Evolutionary conservation across 2,888 invertebrate genomes (phyloP), one percentile per base, ranked within the genome.

Genomic region (Coelogynopora nodosa): DNA sequence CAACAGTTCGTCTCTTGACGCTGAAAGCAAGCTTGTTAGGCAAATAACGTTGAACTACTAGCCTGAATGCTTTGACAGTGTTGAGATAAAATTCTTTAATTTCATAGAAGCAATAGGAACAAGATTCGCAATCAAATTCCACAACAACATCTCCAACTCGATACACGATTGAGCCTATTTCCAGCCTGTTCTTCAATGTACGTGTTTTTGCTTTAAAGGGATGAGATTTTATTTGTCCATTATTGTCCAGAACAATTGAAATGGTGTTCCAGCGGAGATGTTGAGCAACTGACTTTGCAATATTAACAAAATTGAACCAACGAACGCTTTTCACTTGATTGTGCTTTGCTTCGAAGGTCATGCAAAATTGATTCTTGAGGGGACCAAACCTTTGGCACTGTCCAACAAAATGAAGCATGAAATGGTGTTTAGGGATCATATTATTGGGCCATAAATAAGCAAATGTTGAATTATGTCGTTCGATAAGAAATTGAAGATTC

Each of bases 321-420:
- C 28, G 0, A 26, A 0, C 2, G 0, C 30, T 30, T 80, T 86
- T 86, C 28, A 86, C 31, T 26, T 67, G 31, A 0, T 80, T 49
- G 67, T 86, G 80, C 28, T 85, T 85, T 81, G 80, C 74, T 67
- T 85, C 85, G 13, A 85, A 67, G n/a, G 67, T 26, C 74, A 85
- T 86, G 31, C 86, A 86, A 31, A 31, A 86, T 0, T 82, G 82
- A 28, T 81, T 81, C 18, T 81, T 83, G 0, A 86, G 82, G 0
- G 86, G 86, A 0, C 86, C 86, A 84, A 86, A 86, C 28, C 0
- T 81, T 27, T 81, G 31, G 18, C 81, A 0, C 29, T 86, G 86
- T 0, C 82, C 86, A 31, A 81, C 31, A 0, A 86, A 31, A 26
- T 85, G 85, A 80, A 85, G 27, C 10, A 85, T 1, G 28, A 31